Conservation (phyloP, 2,113 vertebrate species). For the Conger conger region DNA sequence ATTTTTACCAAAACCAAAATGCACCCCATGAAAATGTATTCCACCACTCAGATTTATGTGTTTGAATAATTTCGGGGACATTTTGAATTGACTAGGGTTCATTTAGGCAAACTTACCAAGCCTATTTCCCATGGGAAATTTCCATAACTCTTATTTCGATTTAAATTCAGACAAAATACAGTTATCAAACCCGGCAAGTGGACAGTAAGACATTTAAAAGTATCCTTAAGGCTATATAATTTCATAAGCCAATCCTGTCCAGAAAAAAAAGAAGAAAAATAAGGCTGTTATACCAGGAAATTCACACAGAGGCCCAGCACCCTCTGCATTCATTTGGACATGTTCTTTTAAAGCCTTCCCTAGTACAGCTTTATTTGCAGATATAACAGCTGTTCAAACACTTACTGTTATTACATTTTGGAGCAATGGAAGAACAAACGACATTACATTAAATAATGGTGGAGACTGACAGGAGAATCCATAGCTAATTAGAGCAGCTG, state of each 20-base stretch:
- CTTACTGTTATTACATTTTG: slow-evolving; percentile 35
- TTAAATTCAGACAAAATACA: neutral
- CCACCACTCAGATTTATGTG: neutral
- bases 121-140: neutral
- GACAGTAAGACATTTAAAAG: neutral
- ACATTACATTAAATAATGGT: slow-evolving; percentile 58
- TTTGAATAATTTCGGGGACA: neutral
- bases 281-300: neutral
- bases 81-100: neutral
- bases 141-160: neutral
- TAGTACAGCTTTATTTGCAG: slow-evolving; percentile 34
- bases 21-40: neutral
- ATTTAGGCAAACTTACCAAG: neutral
- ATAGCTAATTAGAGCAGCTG: slow-evolving; percentile 74
- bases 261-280: neutral
- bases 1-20: neutral
- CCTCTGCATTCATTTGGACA: slow-evolving; percentile 28
- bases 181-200: neutral
- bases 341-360: slow-evolving; percentile 28
- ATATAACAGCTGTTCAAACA: slow-evolving; percentile 60
- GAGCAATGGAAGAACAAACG: slow-evolving; percentile 54
- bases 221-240: neutral
- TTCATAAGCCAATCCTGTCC: neutral
- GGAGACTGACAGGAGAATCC: slow-evolving; percentile 58
- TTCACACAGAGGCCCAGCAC: slow-evolving; percentile 33